A percentile compares a stretch with the other conserved stretches of the same genome.
These are phyloP conservation scores for Agriopis marginaria DNA, from an alignment of 2,888 invertebrate species.

Conservation along the genomic window DNA sequence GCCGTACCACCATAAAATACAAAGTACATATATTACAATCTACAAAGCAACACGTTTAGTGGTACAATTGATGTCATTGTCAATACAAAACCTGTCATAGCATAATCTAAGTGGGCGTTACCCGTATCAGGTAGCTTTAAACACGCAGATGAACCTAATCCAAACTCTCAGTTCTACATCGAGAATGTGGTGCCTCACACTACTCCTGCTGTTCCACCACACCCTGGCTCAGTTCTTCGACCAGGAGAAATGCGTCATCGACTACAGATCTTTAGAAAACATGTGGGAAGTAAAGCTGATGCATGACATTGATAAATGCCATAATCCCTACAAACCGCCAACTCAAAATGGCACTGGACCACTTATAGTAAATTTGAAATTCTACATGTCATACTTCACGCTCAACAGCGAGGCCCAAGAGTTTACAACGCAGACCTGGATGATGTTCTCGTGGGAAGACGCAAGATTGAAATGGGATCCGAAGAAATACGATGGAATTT, in stretches of 20 bases:
- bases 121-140: constrained; percentile 20
- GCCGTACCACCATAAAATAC: too few species aligned
- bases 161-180: constrained; percentile 19
- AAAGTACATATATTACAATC: too few species aligned
- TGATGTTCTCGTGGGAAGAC: constrained; percentile 51
- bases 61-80: too few species aligned
- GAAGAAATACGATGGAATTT: constrained; percentile 50
- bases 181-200: constrained; percentile 29
- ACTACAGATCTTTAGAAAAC: constrained; percentile 38
- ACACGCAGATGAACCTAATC: background rate
- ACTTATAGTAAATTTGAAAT: constrained; percentile 41
- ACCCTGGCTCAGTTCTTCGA: constrained; percentile 15
- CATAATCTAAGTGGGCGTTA: constrained; percentile 20
- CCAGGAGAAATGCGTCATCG: constrained; percentile 32
- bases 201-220: constrained; percentile 25
- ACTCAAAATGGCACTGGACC: constrained; percentile 19
- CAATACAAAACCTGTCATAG: too few species aligned
- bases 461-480: constrained; percentile 59
- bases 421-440: constrained; percentile 48
- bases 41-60: too few species aligned
- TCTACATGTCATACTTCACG: constrained; percentile 53
- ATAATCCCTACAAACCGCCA: constrained; percentile 2
- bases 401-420: constrained; percentile 50
- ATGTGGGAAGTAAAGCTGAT: constrained; percentile 48
- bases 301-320: constrained; percentile 33